Evolutionary conservation across 1,140 invertebrate genomes (phyloP).

Genomic region (Artemia franciscana): DNA sequence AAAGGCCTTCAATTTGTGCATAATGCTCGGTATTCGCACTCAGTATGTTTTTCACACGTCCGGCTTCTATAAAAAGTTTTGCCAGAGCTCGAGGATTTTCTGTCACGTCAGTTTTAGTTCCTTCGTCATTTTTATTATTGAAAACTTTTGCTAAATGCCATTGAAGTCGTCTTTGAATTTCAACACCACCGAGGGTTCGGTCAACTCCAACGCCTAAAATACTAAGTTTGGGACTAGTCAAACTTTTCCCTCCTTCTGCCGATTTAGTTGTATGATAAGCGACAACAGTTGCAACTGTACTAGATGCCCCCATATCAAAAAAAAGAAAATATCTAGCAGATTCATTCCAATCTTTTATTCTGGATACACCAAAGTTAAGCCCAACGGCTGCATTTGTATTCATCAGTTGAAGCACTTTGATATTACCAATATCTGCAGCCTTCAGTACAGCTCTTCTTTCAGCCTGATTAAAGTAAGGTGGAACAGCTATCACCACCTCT

Average conservation of each 20-base stretch:
- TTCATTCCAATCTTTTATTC: conserved; percentile 83
- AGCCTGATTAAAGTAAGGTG: conserved; percentile 84
- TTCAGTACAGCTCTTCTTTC: conserved; percentile 61
- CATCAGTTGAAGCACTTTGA: conserved; percentile 57
- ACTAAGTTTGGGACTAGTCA: conserved; percentile 74
- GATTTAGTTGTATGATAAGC: conserved; percentile 72
- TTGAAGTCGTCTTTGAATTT: conserved; percentile 68
- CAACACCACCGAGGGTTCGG: conserved; percentile 72
- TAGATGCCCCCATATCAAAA: conserved; percentile 92
- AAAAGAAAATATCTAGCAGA: conserved; percentile 78
- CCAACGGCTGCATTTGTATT: conserved; percentile 88
- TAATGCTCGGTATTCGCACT: conserved; percentile 80
- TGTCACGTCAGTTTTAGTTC: conserved; percentile 53
- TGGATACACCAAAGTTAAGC: conserved; percentile 89
- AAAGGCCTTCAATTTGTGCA: too few species aligned
- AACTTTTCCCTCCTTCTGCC: conserved; percentile 48
- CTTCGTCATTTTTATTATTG: conserved; percentile 62
- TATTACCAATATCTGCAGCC: conserved; percentile 64
- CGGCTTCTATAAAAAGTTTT: conserved; percentile 89
- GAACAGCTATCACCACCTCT: conserved; percentile 86
- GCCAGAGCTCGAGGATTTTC: conserved; percentile 71
- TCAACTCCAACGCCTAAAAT: conserved; percentile 75
- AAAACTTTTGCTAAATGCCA: conserved; percentile 71
- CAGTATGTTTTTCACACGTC: conserved; percentile 77
- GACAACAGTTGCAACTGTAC: conserved; percentile 72